Base-by-base conservation (phyloP, 1,140 invertebrate genomes). In the Drosophila jambulina region DNA sequence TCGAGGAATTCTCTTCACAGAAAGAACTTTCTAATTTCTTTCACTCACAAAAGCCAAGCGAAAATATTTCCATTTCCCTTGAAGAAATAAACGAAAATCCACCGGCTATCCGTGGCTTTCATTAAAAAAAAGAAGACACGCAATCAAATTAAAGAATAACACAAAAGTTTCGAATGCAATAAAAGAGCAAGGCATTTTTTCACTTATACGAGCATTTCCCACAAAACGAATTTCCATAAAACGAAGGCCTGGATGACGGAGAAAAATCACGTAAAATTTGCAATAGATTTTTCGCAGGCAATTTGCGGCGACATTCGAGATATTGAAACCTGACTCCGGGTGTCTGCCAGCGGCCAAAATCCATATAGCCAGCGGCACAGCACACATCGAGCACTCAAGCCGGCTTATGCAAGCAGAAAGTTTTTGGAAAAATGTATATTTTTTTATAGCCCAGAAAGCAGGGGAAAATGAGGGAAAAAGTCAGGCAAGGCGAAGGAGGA, bases 221-320 rank as follows among this genome's bases (percentile, higher is more conserved):
- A 70, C 36, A 68, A 63, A 68, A 54, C 38, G 48, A 67, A 70
- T 70, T 70, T 68, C 63, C 67, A 68, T 68, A 54, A 70, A 45
- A 32, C 21, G 27, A 19, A n/a, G 19, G 19, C 42, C 42, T 21
- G 4, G 19, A 43, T 5, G 36, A 45, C 17, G 25, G 25, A 12
- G 8, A 12, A 4, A n/a, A 68, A 68, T 59, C 65, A 71, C 51
- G 69, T 70, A 42, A 42, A 60, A 45, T 42, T 72, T 21, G 43
- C 67, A 59, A 60, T 72, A 72, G 69, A 72, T 49, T 71, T 69
- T 72, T 72, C n/a, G 65, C 67, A 71, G 51, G 69, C 53, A 72
- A 71, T 72, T 72, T 49, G 69, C 53, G 25, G 34, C 29, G 51
- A 32, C 53, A 51, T 49, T 60, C 36, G 53, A 71, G 67, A 60